phyloP scores from a whole-genome alignment of 2,888 invertebrate species.

The Glyphotaelius pellucidus region DNA sequence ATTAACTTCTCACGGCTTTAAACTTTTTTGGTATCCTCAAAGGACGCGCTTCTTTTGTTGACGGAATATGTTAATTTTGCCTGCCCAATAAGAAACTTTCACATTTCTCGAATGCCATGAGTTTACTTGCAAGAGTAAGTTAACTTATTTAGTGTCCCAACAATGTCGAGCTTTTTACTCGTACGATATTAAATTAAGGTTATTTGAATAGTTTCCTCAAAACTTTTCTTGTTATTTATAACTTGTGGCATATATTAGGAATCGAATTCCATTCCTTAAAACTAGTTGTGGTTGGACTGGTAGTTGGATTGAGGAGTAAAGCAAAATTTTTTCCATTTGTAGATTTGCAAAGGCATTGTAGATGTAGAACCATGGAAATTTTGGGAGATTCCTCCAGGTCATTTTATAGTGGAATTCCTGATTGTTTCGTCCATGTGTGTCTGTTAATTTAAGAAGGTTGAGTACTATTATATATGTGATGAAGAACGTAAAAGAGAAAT shows the following conservation, averaged over 20 bases:
- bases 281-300: background rate
- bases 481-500: too few relatives aligned
- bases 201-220: background rate
- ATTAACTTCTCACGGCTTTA: background rate
- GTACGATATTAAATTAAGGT: background rate
- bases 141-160: background rate
- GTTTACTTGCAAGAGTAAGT: background rate
- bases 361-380: too few relatives aligned
- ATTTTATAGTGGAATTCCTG: too few relatives aligned
- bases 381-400: too few relatives aligned
- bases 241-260: background rate
- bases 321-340: too few relatives aligned
- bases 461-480: too few relatives aligned
- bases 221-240: background rate
- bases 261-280: background rate
- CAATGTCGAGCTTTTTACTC: background rate
- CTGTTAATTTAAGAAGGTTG: too few relatives aligned
- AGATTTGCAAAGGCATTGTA: too few relatives aligned
- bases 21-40: background rate
- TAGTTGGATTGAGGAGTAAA: background rate
- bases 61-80: background rate
- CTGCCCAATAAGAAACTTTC: background rate
- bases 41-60: background rate
- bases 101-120: background rate
- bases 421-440: too few relatives aligned